phyloP scores from a whole-genome alignment of 1,140 invertebrate species.

The Diorhabda carinulata region DNA sequence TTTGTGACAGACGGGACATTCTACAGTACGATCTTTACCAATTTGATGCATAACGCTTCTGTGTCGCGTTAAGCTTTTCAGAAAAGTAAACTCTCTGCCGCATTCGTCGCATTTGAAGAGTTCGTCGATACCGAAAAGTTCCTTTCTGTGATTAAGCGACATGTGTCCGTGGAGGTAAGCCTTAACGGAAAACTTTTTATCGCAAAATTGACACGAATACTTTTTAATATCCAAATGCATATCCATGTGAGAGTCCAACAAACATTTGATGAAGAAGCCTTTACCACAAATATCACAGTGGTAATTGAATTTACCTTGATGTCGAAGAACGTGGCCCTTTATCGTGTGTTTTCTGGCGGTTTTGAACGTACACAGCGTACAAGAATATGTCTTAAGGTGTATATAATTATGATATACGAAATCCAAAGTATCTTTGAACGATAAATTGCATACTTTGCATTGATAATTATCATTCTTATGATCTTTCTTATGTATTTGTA shows the following conservation, averaged over 20 bases:
- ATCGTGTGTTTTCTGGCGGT: constrained; percentile 22
- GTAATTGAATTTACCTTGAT: constrained; percentile 49
- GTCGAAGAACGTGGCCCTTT: constrained; percentile 49
- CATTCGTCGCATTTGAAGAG: constrained; percentile 34
- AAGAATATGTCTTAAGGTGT: constrained; percentile 22
- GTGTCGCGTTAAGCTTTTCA: constrained; percentile 34
- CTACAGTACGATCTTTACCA: constrained; percentile 29
- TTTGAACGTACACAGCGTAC: constrained; percentile 25
- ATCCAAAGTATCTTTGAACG: constrained; percentile 20
- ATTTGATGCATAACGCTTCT: constrained; percentile 36
- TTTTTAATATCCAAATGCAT: constrained; percentile 33
- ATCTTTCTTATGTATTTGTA: constrained; percentile 47
- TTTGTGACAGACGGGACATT: constrained; percentile 37
- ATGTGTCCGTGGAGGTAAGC: constrained; percentile 46
- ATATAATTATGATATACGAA: constrained; percentile 24
- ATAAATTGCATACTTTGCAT: constrained; percentile 24
- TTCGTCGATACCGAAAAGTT: constrained; percentile 33
- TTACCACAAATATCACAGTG: constrained; percentile 51
- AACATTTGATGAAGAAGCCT: constrained; percentile 47
- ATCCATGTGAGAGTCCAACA: constrained; percentile 48
- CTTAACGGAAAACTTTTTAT: constrained; percentile 48
- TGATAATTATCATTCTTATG: constrained; percentile 18
- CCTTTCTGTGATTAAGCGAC: constrained; percentile 35
- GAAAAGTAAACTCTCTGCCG: constrained; percentile 36
- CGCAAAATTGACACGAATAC: constrained; percentile 49